Percentiles rank a stretch among this genome's conserved stretches.
Conservation (phyloP, 2,888 invertebrate genomes). For the Zaprionus bogoriensis region DNA sequence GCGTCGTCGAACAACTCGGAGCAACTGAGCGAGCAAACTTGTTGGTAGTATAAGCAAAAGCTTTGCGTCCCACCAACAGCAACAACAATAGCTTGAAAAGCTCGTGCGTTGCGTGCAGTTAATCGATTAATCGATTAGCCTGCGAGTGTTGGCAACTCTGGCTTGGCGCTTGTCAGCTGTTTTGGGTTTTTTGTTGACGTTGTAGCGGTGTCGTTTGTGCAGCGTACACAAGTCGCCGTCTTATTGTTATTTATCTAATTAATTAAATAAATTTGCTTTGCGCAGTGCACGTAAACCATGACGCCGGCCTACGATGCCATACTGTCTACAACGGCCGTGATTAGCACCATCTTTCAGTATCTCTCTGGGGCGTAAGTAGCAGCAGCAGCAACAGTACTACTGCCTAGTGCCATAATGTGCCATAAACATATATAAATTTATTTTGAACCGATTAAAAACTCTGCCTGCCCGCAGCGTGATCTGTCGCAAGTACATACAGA, state of each 20-base stretch:
- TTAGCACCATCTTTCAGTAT: constrained; percentile 92
- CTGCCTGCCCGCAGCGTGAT: constrained; percentile 86
- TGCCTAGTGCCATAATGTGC: no score
- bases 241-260: constrained; percentile 15
- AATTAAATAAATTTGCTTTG: constrained; percentile 6
- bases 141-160: constrained; percentile 28
- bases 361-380: constrained; percentile 92
- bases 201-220: constrained; percentile 40
- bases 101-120: background rate
- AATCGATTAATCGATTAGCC: constrained; percentile 23
- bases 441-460: background rate
- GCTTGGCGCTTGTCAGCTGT: constrained; percentile 49
- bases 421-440: background rate
- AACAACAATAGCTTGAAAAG: constrained; percentile 14
- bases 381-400: no score
- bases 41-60: constrained; percentile 45
- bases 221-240: constrained; percentile 21
- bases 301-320: constrained; percentile 69
- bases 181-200: constrained; percentile 73
- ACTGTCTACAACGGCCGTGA: constrained; percentile 85
- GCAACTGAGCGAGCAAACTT: constrained; percentile 26
- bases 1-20: constrained; percentile 20
- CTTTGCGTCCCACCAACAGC: constrained; percentile 21
- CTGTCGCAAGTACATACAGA: constrained; percentile 89
- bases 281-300: constrained; percentile 36